Base-by-base conservation (phyloP, 2,888 invertebrate species). In the Hypercompe scribonia region DNA sequence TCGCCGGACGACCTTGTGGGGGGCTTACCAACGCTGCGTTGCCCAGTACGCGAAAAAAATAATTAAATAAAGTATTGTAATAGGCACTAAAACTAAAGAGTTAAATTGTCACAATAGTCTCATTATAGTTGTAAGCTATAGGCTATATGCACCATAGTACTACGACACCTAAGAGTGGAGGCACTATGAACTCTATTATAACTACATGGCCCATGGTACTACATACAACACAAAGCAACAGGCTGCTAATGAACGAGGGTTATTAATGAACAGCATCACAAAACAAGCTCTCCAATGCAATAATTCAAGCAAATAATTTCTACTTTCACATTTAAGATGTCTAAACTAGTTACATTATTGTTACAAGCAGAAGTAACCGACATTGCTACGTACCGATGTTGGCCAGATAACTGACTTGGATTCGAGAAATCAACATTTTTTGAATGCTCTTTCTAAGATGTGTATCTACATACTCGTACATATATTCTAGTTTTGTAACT, bases 401-500 rank as follows among this genome's bases (percentile, higher is more conserved):
- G 63, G 42, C 64, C 42, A 68, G 81, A 83, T 83, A 78, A 78
- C 65, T 68, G 74, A 34, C 63, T 69, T 69, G 61, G 76, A 75
- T 81, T 78, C 65, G 73, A 77, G 71, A 80, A 69, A 80, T 80
- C 74, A 77, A 80, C 83, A 80, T 81, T 75, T 83, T 81, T 83
- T 69, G 68, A 81, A 83, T 83, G 73, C 79, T 58, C 67, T 39
- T 61, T 34, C 34, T 21, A 18, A 34, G 78, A 83, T 82, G 76
- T 58, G 31, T 58, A 83, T 83, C 78, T 79, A 79, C 65, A 63
- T 64, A 33, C 42, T 39, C 36, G 54, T 68, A 50, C 78, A 75
- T 75, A 81, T 71, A 78, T 79, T 81, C 74, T 71, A 83, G 67
- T 79, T 77, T 75, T 39, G 77, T 82, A 72, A 50, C 68, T 33